These are phyloP conservation scores for Zaprionus taronus DNA, from an alignment of 1,140 invertebrate genomes.

Conservation along the genomic window DNA sequence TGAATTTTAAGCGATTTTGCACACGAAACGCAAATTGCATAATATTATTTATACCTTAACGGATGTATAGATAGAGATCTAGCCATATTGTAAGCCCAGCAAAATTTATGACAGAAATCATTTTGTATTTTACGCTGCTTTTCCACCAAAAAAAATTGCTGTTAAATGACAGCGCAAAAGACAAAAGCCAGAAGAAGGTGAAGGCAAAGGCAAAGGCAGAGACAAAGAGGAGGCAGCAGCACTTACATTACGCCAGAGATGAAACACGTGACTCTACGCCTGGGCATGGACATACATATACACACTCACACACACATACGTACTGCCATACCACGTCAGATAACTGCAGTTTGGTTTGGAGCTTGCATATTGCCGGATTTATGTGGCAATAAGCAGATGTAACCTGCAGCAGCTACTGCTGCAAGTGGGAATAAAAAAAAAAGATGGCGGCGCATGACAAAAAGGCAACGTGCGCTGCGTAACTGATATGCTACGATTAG, in stretches of 20 bases:
- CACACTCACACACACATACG: neutral
- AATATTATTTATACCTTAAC: constrained; percentile 22
- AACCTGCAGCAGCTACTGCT: constrained; percentile 48
- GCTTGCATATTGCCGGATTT: constrained; percentile 77
- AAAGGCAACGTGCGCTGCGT: constrained; percentile 68
- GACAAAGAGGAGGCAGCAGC: constrained; percentile 13
- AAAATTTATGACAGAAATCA: constrained; percentile 56
- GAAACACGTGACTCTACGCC: constrained; percentile 66
- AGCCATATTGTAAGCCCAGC: constrained; percentile 35
- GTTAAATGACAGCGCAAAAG: constrained; percentile 38
- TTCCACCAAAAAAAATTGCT: constrained; percentile 32
- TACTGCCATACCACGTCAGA: neutral
- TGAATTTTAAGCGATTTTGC: constrained; percentile 62
- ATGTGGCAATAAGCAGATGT: constrained; percentile 82
- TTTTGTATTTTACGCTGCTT: constrained; percentile 45
- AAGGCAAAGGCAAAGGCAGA: constrained; percentile 8
- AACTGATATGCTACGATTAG: constrained; percentile 80
- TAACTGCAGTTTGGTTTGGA: constrained; percentile 34
- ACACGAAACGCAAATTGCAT: constrained; percentile 43
- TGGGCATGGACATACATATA: constrained; percentile 17
- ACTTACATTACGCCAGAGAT: constrained; percentile 71
- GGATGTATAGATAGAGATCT: constrained; percentile 11
- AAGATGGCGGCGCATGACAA: constrained; percentile 42
- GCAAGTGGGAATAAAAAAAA: constrained; percentile 40
- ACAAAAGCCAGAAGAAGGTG: neutral